A percentile compares a stretch with the other conserved stretches of the same genome.
Evolutionary conservation across 2,113 vertebrate species (phyloP).

Genomic region (Garra rufa): DNA sequence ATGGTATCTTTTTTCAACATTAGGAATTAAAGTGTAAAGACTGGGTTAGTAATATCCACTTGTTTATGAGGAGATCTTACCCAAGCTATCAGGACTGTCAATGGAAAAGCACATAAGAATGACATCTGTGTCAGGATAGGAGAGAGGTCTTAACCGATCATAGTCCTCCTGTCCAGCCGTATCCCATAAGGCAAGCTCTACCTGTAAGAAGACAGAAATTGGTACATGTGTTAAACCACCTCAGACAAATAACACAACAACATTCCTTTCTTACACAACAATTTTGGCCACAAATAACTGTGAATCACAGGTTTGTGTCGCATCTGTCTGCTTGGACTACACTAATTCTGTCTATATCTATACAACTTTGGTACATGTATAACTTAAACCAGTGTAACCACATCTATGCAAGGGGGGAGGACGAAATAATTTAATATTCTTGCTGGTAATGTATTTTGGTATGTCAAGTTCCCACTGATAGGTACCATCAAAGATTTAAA

Average conservation of each 20-base stretch:
- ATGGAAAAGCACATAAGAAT: conserved; percentile 62
- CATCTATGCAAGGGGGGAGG: not conserved
- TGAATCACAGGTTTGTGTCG: not conserved
- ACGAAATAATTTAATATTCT: not conserved
- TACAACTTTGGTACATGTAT: not conserved
- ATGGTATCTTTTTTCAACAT: not conserved
- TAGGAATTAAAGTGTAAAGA: not conserved
- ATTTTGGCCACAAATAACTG: not conserved
- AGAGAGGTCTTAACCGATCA: conserved; percentile 56
- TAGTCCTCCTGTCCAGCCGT: conserved; percentile 62
- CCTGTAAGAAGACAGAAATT: conserved; percentile 34
- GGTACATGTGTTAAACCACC: no score
- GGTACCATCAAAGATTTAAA: not conserved
- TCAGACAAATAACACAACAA: not conserved
- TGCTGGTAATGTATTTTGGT: not conserved
- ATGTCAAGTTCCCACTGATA: not conserved
- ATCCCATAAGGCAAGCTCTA: conserved; percentile 60
- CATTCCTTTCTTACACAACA: not conserved
- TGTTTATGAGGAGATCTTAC: conserved; percentile 25
- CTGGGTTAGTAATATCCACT: not conserved
- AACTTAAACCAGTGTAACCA: not conserved
- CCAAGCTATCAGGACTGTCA: conserved; percentile 60
- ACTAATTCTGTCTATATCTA: no score
- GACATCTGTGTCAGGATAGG: conserved; percentile 57
- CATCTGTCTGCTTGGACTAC: no score